These are phyloP conservation scores for Acanthopleura granulata DNA, from an alignment of 2,888 invertebrate species.

Conservation along the genomic window DNA sequence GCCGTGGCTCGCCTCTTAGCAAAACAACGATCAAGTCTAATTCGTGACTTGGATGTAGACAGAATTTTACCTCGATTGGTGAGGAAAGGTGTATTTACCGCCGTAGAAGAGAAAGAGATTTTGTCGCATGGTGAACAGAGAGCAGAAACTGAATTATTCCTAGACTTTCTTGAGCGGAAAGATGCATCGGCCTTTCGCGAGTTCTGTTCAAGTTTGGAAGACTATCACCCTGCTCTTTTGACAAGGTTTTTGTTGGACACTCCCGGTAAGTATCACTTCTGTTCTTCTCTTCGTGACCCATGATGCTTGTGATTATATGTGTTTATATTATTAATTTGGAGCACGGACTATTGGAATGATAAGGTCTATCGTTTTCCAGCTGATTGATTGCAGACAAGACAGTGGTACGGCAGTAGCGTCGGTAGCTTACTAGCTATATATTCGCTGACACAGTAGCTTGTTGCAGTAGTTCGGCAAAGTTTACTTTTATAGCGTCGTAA, in stretches of 20 bases:
- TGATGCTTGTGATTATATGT: no score
- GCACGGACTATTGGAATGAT: no score
- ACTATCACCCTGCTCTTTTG: constrained; percentile 52
- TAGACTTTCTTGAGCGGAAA: constrained; percentile 61
- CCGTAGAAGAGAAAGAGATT: constrained; percentile 55
- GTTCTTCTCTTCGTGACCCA: no score
- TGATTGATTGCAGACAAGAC: no score
- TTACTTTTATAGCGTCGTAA: no score
- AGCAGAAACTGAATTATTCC: constrained; percentile 53
- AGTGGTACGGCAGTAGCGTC: no score
- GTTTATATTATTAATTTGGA: no score
- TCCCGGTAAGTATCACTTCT: constrained; percentile 41
- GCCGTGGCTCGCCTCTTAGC: constrained; percentile 55
- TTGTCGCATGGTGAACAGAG: constrained; percentile 41
- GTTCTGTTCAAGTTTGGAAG: constrained; percentile 63
- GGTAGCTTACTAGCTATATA: no score
- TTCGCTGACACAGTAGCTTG: no score
- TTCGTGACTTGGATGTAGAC: constrained; percentile 57
- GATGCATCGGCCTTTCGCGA: constrained; percentile 60
- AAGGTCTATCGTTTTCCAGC: no score
- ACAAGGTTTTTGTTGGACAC: constrained; percentile 52
- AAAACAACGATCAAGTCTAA: constrained; percentile 49
- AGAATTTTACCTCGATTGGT: constrained; percentile 55
- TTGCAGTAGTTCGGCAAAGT: no score
- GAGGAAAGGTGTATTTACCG: constrained; percentile 51